phyloP scores from a whole-genome alignment of 2,888 invertebrate genomes.

The Ceramica pisi region DNA sequence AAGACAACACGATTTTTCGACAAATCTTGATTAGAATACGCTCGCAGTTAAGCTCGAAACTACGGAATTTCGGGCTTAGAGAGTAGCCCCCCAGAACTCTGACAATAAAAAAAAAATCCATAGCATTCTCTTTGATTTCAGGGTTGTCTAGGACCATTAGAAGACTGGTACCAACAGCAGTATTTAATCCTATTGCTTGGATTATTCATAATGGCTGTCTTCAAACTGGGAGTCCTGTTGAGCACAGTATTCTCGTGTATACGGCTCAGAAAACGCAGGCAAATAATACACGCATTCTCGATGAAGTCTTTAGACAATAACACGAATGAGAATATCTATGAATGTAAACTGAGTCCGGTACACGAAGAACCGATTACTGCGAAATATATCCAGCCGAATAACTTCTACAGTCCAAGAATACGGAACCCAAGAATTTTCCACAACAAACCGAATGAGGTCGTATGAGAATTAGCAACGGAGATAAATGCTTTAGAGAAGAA shows the following conservation, averaged over 20 bases:
- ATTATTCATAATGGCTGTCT: constrained; percentile 92
- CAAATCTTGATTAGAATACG: no score
- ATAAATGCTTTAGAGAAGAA: constrained; percentile 89
- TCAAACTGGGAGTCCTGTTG: constrained; percentile 93
- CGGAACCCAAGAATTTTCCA: constrained; percentile 87
- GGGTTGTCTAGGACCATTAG: constrained; percentile 93
- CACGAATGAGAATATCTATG: constrained; percentile 85
- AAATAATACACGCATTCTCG: constrained; percentile 84
- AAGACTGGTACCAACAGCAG: constrained; percentile 95
- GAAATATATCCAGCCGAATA: constrained; percentile 87
- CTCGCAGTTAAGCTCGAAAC: no score
- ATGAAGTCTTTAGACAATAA: constrained; percentile 83
- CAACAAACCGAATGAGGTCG: constrained; percentile 87
- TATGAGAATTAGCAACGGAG: constrained; percentile 91
- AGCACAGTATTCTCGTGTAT: constrained; percentile 94
- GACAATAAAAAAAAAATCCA: neutral
- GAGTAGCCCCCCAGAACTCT: no score
- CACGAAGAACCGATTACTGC: constrained; percentile 85
- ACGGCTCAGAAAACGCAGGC: constrained; percentile 89
- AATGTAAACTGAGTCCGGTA: constrained; percentile 74
- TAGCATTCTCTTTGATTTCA: constrained; percentile 74
- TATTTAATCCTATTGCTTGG: constrained; percentile 93
- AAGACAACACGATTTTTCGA: no score
- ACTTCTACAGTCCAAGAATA: constrained; percentile 87
- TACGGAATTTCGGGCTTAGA: no score